These are phyloP conservation scores for Hemibagrus wyckioides DNA, from an alignment of 2,113 vertebrate genomes.

Conservation along the genomic window DNA sequence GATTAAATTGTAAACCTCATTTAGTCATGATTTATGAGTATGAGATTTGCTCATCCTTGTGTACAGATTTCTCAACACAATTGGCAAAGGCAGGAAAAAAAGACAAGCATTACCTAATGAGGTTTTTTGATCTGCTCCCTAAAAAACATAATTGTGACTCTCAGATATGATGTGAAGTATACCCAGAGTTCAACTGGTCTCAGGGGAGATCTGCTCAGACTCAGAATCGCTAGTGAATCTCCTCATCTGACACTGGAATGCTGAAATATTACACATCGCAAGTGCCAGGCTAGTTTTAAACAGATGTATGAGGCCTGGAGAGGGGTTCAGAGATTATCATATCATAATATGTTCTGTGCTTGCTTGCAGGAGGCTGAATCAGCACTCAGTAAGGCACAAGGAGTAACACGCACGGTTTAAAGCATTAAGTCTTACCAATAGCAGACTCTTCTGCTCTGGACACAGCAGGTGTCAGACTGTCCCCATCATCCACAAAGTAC, in stretches of 20 bases:
- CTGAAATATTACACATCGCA: neutral
- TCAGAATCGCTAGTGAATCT: neutral
- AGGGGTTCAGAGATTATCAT: neutral
- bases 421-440: conserved; percentile 21
- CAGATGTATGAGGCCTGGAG: neutral
- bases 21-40: neutral
- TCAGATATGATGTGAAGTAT: neutral
- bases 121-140: neutral
- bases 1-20: neutral
- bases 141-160: neutral
- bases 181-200: neutral
- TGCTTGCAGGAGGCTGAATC: neutral
- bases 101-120: neutral
- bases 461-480: neutral
- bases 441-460: neutral
- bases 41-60: neutral
- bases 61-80: neutral
- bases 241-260: neutral
- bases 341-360: neutral
- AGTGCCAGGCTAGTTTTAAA: neutral
- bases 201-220: neutral
- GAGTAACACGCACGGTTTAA: too few relatives aligned
- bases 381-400: neutral
- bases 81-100: neutral
- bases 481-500: neutral